A percentile compares a stretch with the other conserved stretches of the same genome.
Evolutionary conservation across 1,140 invertebrate genomes (phyloP).

Genomic region (Linepithema humile): DNA sequence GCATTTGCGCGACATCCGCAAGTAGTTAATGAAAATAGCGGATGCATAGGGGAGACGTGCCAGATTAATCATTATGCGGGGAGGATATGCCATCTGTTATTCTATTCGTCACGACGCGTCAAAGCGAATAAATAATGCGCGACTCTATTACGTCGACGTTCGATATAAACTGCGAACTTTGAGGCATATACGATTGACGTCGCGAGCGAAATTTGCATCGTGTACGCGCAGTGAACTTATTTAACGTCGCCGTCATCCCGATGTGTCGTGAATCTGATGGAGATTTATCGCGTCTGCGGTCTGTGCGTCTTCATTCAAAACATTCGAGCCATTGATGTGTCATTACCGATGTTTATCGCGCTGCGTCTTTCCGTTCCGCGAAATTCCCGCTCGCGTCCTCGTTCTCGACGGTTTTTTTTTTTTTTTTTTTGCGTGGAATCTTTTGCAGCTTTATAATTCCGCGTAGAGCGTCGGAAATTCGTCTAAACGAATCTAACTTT

Average conservation of each 20-base stretch:
- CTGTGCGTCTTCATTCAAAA: constrained; percentile 55
- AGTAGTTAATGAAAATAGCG: neutral
- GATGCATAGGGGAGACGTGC: neutral
- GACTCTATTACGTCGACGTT: constrained; percentile 13
- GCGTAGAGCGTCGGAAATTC: neutral
- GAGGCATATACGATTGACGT: constrained; percentile 40
- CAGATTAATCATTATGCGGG: neutral
- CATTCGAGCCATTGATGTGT: constrained; percentile 53
- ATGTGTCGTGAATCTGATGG: constrained; percentile 57
- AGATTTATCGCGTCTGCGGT: constrained; percentile 19
- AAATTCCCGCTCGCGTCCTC: constrained; percentile 2
- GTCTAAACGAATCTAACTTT: neutral
- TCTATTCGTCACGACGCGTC: neutral
- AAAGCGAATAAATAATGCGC: neutral
- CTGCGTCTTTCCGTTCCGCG: neutral
- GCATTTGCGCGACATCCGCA: neutral
- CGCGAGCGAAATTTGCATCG: constrained; percentile 51
- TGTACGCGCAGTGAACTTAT: constrained; percentile 44
- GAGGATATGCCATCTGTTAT: neutral
- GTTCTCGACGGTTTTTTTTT: neutral
- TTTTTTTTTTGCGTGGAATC: neutral
- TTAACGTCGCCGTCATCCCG: constrained; percentile 61
- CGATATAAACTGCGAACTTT: neutral
- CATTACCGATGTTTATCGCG: constrained; percentile 46
- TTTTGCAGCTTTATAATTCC: neutral